A percentile compares a stretch with the other conserved stretches of the same genome.
These are phyloP conservation scores for Amphibalanus amphitrite DNA, from an alignment of 1,140 invertebrate species.

Conservation along the genomic window DNA sequence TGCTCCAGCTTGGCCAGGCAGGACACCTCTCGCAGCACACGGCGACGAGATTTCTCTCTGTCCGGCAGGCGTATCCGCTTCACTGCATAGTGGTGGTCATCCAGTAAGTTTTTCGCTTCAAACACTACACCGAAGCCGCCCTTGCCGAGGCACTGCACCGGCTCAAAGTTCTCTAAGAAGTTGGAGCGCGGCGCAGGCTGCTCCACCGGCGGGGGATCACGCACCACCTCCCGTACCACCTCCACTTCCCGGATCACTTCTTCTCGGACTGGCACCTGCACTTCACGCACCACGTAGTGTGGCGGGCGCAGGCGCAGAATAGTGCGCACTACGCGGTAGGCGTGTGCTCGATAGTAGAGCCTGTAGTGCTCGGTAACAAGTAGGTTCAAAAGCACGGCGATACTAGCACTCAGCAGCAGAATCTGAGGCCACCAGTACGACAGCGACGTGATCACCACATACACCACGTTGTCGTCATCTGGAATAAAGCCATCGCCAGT, in stretches of 20 bases:
- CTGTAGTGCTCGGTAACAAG: not conserved
- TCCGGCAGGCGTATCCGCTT: constrained; percentile 80
- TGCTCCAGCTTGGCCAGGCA: constrained; percentile 88
- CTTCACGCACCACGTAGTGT: not conserved
- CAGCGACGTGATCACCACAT: not conserved
- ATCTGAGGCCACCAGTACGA: constrained; percentile 21
- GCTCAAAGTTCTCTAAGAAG: constrained; percentile 72
- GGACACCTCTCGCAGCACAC: constrained; percentile 82
- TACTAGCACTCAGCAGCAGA: not conserved
- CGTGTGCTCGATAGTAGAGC: not conserved
- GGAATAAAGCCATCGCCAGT: not conserved
- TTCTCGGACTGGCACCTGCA: not conserved
- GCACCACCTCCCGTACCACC: constrained; percentile 2
- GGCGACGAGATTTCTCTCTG: constrained; percentile 30
- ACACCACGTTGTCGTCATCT: not conserved
- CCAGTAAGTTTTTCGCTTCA: constrained; percentile 84
- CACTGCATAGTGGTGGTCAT: constrained; percentile 85
- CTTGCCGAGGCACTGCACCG: constrained; percentile 61
- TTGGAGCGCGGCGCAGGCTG: constrained; percentile 32
- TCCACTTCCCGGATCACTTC: constrained; percentile 1
- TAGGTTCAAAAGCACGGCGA: not conserved
- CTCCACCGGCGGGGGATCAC: not conserved
- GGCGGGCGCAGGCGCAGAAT: not conserved
- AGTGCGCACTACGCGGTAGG: not conserved
- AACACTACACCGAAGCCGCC: constrained; percentile 97